phyloP scores from a whole-genome alignment of 2,888 invertebrate genomes.

The Apotomis turbidana region DNA sequence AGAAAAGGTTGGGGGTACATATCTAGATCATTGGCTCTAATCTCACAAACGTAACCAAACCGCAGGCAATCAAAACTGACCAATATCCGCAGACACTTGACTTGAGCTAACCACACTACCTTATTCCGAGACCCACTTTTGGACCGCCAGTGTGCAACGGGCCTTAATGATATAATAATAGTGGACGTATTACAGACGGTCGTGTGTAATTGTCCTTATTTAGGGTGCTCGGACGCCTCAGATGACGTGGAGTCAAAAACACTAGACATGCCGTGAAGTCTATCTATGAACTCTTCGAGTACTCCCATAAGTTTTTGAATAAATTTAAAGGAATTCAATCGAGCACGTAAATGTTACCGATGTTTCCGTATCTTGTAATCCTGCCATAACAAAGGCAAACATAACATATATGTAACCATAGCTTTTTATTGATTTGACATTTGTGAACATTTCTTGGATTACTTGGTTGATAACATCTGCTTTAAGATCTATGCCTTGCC shows the following conservation, averaged over 20 bases:
- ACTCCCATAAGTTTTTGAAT: too few species aligned
- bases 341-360: too few species aligned
- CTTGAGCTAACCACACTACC: conserved; percentile 56
- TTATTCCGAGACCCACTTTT: conserved; percentile 59
- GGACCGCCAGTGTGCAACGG: conserved; percentile 60
- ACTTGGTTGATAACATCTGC: too few species aligned
- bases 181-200: conserved; percentile 55
- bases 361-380: too few species aligned
- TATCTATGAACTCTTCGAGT: not conserved
- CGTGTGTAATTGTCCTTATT: conserved; percentile 67
- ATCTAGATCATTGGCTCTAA: not conserved
- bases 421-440: too few species aligned
- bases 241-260: conserved; percentile 2
- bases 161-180: conserved; percentile 70
- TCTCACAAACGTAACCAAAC: conserved; percentile 11
- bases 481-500: too few species aligned
- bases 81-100: conserved; percentile 51
- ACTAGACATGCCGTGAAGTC: conserved; percentile 31
- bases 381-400: too few species aligned
- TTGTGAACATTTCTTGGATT: too few species aligned
- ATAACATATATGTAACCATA: too few species aligned
- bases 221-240: conserved; percentile 46
- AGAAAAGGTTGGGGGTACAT: too few species aligned
- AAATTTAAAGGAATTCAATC: too few species aligned
- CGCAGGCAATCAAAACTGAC: conserved; percentile 45